These are phyloP conservation scores for Rhadinocentrus ornatus DNA, from an alignment of 2,797 vertebrate genomes.

Conservation along the genomic window DNA sequence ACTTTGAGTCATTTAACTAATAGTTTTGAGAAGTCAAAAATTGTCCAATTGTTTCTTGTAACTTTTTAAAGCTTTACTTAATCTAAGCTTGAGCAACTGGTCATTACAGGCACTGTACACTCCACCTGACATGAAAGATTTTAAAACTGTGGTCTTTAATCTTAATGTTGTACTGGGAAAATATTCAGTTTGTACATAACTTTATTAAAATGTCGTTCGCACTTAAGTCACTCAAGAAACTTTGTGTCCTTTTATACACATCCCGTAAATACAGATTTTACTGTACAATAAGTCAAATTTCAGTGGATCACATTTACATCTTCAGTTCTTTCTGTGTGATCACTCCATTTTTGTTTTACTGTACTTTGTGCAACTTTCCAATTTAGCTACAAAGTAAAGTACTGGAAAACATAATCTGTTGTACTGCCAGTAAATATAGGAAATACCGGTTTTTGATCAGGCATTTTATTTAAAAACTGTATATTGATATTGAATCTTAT, in stretches of 20 bases:
- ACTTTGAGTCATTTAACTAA: constrained; percentile 16
- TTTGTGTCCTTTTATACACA: neutral
- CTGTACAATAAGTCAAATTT: constrained; percentile 32
- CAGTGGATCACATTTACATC: constrained; percentile 30
- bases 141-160: neutral
- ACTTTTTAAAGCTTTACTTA: constrained; percentile 3
- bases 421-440: neutral
- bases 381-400: neutral
- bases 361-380: neutral
- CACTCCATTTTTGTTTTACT: constrained; percentile 16
- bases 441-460: neutral
- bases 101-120: constrained; percentile 1
- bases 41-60: neutral
- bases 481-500: too few relatives aligned
- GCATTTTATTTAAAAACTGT: neutral
- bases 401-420: neutral
- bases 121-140: neutral
- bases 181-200: constrained; percentile 23
- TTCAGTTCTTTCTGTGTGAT: neutral
- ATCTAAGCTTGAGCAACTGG: neutral
- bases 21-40: constrained; percentile 4
- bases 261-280: constrained; percentile 30
- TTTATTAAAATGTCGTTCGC: constrained; percentile 29
- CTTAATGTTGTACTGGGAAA: constrained; percentile 8
- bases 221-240: constrained; percentile 31